These are phyloP conservation scores for Matsumurasca onukii DNA, from an alignment of 1,140 invertebrate species.

Conservation along the genomic window DNA sequence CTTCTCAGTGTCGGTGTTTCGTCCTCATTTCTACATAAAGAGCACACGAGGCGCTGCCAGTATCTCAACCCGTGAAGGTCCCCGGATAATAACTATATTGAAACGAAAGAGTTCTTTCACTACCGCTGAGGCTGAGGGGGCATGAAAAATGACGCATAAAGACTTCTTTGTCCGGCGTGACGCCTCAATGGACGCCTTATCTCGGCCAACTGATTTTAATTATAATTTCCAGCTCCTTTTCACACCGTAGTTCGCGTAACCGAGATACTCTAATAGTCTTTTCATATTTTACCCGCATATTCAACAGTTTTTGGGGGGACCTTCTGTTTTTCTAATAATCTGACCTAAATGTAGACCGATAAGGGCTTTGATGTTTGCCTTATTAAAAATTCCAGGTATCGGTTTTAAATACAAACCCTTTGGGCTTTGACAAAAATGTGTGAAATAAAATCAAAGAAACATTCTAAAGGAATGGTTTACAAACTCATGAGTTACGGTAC, in stretches of 20 bases:
- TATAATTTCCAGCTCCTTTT: not conserved
- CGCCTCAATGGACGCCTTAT: constrained; percentile 1
- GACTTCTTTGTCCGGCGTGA: constrained; percentile 18
- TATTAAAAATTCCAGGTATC: not conserved
- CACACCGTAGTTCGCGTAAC: not conserved
- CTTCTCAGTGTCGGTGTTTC: not conserved
- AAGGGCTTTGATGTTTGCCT: not conserved
- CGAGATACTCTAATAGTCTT: no score
- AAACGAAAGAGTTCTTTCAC: constrained; percentile 26
- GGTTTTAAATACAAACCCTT: not conserved
- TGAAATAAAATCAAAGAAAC: no score
- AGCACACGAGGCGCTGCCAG: not conserved
- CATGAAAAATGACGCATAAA: constrained; percentile 31
- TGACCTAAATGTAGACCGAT: not conserved
- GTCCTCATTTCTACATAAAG: constrained; percentile 22
- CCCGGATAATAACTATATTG: constrained; percentile 29
- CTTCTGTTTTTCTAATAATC: no score
- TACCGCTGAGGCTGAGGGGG: not conserved
- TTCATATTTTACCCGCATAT: no score
- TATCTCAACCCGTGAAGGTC: not conserved
- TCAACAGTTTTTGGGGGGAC: no score
- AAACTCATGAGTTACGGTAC: no score
- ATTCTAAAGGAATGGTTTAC: no score
- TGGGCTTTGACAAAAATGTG: no score
- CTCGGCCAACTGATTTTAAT: constrained; percentile 7